Percentiles rank a stretch among this genome's conserved stretches.
phyloP scores from a whole-genome alignment of 2,113 vertebrate genomes.

The Eleginops maclovinus region DNA sequence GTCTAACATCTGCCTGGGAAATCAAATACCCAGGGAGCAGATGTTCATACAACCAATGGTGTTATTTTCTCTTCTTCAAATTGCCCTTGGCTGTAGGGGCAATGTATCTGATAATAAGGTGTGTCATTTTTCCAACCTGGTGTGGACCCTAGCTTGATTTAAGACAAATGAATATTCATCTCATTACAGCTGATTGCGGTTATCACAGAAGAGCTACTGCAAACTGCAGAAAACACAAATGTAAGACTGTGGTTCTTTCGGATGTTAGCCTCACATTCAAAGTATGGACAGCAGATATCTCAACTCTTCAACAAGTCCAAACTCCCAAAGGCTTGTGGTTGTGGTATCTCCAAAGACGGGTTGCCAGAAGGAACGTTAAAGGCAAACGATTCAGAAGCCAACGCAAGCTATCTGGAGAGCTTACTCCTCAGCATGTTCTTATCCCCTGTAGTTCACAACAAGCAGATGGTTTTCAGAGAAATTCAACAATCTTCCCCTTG shows the following conservation, averaged over 20 bases:
- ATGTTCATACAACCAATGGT: slow-evolving; percentile 91
- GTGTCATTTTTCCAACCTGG: slow-evolving; percentile 47
- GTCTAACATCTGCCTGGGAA: slow-evolving; percentile 95
- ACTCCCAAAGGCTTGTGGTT: slow-evolving; percentile 49
- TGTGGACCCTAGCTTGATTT: neutral
- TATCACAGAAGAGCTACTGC: neutral
- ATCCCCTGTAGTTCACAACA: slow-evolving; percentile 73
- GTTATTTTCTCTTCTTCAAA: slow-evolving; percentile 92
- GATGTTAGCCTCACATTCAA: slow-evolving; percentile 28
- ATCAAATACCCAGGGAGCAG: slow-evolving; percentile 93
- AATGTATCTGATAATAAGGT: slow-evolving; percentile 53
- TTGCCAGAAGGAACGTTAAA: slow-evolving; percentile 74
- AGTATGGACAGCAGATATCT: slow-evolving; percentile 47
- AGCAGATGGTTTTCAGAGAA: slow-evolving; percentile 77
- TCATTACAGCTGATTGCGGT: neutral
- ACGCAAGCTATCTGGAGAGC: slow-evolving; percentile 70
- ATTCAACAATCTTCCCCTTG: slow-evolving; percentile 71
- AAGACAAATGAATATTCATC: neutral
- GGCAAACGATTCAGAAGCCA: slow-evolving; percentile 75
- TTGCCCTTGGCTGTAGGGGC: slow-evolving; percentile 86
- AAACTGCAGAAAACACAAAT: slow-evolving; percentile 18
- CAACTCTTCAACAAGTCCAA: slow-evolving; percentile 57
- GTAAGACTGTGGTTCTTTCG: neutral
- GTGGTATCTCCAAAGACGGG: slow-evolving; percentile 62
- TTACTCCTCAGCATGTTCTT: slow-evolving; percentile 67